These are phyloP conservation scores for Pomatostomus ruficeps DNA, from an alignment of 2,113 vertebrate species.

Conservation along the genomic window DNA sequence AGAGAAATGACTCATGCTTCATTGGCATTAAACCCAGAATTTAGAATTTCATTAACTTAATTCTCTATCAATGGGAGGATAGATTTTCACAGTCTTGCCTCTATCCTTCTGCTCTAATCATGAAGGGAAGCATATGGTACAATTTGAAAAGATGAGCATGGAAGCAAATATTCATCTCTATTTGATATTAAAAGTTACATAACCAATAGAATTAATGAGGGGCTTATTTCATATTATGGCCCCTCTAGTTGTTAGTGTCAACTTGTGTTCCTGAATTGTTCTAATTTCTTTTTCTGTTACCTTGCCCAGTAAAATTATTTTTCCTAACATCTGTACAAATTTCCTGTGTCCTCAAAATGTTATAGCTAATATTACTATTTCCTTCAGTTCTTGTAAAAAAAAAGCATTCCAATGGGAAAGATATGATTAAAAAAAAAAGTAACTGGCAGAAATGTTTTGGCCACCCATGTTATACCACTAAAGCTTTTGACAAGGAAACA, in stretches of 20 bases:
- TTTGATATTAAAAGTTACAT: not conserved
- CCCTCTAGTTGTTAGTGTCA: not conserved
- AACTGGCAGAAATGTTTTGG: not conserved
- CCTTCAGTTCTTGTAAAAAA: not conserved
- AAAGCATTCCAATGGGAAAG: not conserved
- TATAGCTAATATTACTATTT: not conserved
- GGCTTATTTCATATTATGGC: not conserved
- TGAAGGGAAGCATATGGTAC: not conserved
- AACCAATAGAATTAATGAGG: not conserved
- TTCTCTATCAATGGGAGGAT: not conserved
- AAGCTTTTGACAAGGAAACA: not conserved
- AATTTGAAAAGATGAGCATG: not conserved
- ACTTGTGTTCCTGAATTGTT: not conserved
- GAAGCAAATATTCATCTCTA: not conserved
- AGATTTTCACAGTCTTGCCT: not conserved
- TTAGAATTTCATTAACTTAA: not conserved
- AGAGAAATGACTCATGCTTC: not conserved
- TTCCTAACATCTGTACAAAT: not conserved
- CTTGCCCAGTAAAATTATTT: not conserved
- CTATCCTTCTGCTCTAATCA: not conserved
- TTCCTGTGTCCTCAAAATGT: not conserved
- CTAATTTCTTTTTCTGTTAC: not conserved
- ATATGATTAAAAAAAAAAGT: accelerated
- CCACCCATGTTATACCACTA: not conserved
- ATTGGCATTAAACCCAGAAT: not conserved